Evolutionary conservation across 2,888 invertebrate species (phyloP), one percentile per base, ranked within the genome.

Genomic region (Amiota minor): DNA sequence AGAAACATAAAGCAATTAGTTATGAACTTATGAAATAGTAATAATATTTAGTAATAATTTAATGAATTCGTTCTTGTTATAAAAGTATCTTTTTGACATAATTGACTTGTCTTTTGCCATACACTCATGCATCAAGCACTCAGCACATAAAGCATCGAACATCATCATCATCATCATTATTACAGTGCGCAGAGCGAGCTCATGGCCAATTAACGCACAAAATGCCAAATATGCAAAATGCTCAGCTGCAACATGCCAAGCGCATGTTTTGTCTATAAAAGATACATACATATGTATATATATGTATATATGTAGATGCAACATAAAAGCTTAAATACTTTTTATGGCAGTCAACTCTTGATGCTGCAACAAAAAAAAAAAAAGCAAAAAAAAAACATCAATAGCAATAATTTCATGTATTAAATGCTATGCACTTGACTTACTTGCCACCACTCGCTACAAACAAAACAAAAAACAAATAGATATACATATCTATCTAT

Each of bases 201-300:
- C 59, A 14, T 50, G 2, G 76, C 82, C 83, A 83, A 84, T 83
- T 84, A 83, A 82, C 78, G 70, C 74, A 76, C 12, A 50, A 81
- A 79, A 78, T 78, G 78, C 82, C 84, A 79, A 80, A 64, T 20
- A 71, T 70, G 78, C 82, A 81, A 81, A 83, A 83, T 82, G 82
- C 83, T 82, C 76, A 74, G 69, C 73, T 72, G 75, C 75, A 70
- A 45, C 83, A 82, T 82, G 78, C 82, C 82, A 77, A 73, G 75
- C 47, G 47, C 75, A 79, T 77, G 80, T 78, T 80, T 78, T 75
- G 75, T 68, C 80, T 79, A 79, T 79, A 79, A 75, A 76, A 69
- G 77, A 50, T 49, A 55, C 23, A 53, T 23, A 61, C 0, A 23
- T 23, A 35, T 4, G 9, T 61, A 23, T 20, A 59, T 14, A 59